Conservation (phyloP, 2,797 vertebrate genomes). For the Percopsis omiscomaycus region DNA sequence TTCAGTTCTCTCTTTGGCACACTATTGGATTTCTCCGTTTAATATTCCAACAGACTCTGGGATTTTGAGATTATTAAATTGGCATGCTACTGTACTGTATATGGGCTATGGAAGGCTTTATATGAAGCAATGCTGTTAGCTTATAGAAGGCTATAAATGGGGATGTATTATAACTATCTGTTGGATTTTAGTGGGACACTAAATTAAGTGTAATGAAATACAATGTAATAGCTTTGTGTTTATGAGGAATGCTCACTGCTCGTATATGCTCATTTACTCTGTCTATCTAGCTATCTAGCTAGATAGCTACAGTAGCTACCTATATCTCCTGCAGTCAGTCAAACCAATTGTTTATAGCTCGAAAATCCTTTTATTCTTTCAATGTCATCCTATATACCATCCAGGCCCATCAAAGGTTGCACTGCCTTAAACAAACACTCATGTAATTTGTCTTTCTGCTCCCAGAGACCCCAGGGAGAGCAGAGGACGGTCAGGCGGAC, state of each 20-base stretch:
- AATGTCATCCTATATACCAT: constrained; percentile 38
- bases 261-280: too few species aligned
- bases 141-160: background rate
- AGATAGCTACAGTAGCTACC: too few species aligned
- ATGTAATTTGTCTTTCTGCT: constrained; percentile 52
- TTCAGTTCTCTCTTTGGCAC: constrained; percentile 22
- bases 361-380: constrained; percentile 28
- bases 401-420: background rate
- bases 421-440: constrained; percentile 38
- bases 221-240: too few species aligned
- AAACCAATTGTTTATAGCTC: too few species aligned
- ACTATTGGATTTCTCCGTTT: constrained; percentile 11
- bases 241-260: background rate
- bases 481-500: constrained; percentile 80
- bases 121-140: too few species aligned
- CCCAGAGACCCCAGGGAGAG: constrained; percentile 86
- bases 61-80: constrained; percentile 9
- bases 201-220: constrained; percentile 28
- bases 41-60: constrained; percentile 20
- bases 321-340: too few species aligned
- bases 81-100: background rate
- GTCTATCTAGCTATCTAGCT: too few species aligned
- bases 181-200: constrained; percentile 21
- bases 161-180: constrained; percentile 21
- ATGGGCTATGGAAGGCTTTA: background rate